phyloP scores from a whole-genome alignment of 2,797 vertebrate species.

The Geotrypetes seraphini region DNA sequence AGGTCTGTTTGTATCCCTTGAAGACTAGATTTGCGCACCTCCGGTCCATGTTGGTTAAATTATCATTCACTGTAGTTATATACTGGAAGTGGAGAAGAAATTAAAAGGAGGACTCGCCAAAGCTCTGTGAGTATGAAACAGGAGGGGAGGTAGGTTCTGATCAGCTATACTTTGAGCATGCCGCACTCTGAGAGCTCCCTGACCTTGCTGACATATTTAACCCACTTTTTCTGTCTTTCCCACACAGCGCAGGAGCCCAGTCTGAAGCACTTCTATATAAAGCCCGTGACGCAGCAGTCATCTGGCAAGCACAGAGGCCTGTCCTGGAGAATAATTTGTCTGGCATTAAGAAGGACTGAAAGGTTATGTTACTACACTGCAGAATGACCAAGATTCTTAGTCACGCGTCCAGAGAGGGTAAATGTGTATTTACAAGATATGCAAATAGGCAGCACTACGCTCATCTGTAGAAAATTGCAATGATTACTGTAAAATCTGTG shows the following conservation, averaged over 20 bases:
- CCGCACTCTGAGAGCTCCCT: slow-evolving; percentile 37
- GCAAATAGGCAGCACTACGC: no score
- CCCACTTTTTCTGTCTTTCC: slow-evolving; percentile 41
- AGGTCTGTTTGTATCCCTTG: no score
- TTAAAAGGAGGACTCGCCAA: no score
- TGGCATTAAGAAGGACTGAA: slow-evolving; percentile 25
- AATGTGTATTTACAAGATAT: slow-evolving; percentile 41
- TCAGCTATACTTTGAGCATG: slow-evolving; percentile 13
- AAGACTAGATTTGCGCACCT: no score
- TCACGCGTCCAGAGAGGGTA: slow-evolving; percentile 47
- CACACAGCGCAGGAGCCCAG: slow-evolving; percentile 17
- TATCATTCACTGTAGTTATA: no score
- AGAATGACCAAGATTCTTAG: slow-evolving; percentile 39
- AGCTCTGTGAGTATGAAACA: no score
- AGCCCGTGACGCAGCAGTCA: slow-evolving; percentile 11
- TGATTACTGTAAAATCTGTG: no score
- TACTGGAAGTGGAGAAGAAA: no score
- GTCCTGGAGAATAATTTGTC: slow-evolving; percentile 10
- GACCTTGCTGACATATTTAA: slow-evolving; percentile 33
- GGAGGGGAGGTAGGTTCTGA: not conserved
- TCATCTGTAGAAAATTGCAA: no score
- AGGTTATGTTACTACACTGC: slow-evolving; percentile 36
- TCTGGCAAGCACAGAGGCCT: slow-evolving; percentile 3
- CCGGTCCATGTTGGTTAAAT: no score
- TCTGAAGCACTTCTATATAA: slow-evolving; percentile 12